Base-by-base conservation (phyloP, 2,888 invertebrate genomes). In the Epinotia brunnichana region DNA sequence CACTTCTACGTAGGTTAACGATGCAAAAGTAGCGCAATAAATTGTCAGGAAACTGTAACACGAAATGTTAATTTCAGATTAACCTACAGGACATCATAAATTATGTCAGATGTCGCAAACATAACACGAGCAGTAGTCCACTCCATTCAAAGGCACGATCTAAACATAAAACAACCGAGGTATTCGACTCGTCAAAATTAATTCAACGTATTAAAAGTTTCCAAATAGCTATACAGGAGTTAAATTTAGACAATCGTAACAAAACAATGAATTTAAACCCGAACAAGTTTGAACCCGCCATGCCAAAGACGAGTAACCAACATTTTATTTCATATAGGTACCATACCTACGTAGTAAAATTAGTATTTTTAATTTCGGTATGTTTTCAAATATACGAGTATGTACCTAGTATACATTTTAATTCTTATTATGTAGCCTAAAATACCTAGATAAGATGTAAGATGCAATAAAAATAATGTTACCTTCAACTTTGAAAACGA, bases 161-260 rank as follows among this genome's bases (percentile, higher is more conserved):
- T 10, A 19, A 19, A 56, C 48, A 56, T 67, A 39, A 62, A 67
- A 61, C 66, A 48, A 60, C 44, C 56, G 61, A 56, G 48, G 67
- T 67, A 72, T 67, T 67, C 11, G 24, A 70, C 41, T 63, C 35
- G 72, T 62, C 61, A 61, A 67, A 72, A 73, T 73, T 73, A 68
- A 62, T 73, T 69, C 69, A 73, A 13, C 51, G 53, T 29, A 69
- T 57, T 73, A 69, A 68, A 73, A 69, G 62, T 73, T 63, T 29
- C 17, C 62, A 59, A 73, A 73, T 73, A 51, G 57, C 68, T 19
- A 68, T 61, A 69, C 62, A 63, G 68, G 61, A 68, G 60, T 69
- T 69, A 73, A 67, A 67, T 72, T 72, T 61, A 72, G 72, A 70
- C 57, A 63, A 67, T 69, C 69, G 29, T 73, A 61, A 67, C 71